phyloP scores from a whole-genome alignment of 2,797 vertebrate genomes.

The Gallinago nigripennis region DNA sequence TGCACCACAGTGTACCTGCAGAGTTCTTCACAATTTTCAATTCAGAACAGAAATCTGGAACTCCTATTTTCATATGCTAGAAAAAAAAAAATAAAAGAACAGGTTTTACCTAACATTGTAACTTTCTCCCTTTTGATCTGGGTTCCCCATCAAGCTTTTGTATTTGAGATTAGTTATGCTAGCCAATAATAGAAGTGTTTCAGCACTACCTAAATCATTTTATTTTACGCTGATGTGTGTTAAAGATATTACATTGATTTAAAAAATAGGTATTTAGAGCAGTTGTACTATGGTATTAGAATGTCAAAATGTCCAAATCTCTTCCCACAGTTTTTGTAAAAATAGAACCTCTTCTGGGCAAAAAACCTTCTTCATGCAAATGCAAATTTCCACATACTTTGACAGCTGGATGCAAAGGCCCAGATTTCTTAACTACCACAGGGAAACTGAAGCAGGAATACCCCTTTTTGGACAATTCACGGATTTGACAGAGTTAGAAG shows the following conservation, averaged over 20 bases:
- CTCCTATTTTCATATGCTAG: background rate
- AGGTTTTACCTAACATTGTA: background rate
- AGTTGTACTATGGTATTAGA: constrained; percentile 1
- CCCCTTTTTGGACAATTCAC: background rate
- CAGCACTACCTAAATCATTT: background rate
- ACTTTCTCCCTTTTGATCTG: background rate
- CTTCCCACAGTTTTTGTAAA: constrained; percentile 47
- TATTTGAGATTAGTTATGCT: background rate
- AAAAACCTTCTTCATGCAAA: background rate
- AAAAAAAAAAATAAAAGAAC: background rate
- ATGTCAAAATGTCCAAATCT: constrained; percentile 14
- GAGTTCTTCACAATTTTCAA: background rate
- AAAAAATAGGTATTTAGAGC: constrained; percentile 25
- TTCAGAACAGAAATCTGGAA: background rate
- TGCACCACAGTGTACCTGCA: background rate
- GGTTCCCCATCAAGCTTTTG: background rate
- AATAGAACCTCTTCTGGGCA: constrained; percentile 7
- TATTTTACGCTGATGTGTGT: background rate
- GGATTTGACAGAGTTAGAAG: too few species aligned
- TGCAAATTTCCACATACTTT: constrained; percentile 10
- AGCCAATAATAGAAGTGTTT: background rate
- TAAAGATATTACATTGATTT: background rate
- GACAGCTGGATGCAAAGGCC: background rate
- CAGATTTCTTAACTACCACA: background rate
- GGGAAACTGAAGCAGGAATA: background rate